These are phyloP conservation scores for Manis javanica DNA, from an alignment of 2,797 vertebrate species.

Conservation along the genomic window DNA sequence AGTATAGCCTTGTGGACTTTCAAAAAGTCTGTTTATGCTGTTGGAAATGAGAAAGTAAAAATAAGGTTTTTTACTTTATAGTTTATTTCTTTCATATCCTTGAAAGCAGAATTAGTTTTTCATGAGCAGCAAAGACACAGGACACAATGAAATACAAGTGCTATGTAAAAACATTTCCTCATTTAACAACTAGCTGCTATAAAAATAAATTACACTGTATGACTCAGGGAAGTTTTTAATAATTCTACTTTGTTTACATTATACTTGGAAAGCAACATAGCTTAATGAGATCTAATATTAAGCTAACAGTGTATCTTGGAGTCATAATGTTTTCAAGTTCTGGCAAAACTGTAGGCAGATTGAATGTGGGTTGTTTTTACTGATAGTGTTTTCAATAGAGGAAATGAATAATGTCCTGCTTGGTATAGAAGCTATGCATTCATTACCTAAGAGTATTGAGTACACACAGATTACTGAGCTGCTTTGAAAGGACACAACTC, in stretches of 20 bases:
- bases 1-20: neutral
- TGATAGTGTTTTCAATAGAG: constrained; percentile 61
- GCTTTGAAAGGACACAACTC: constrained; percentile 23
- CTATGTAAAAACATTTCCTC: constrained; percentile 49
- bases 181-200: constrained; percentile 68
- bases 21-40: neutral
- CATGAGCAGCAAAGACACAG: neutral
- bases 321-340: constrained; percentile 64
- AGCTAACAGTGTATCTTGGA: constrained; percentile 64
- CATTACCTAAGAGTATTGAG: neutral
- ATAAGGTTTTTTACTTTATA: neutral
- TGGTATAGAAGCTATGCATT: constrained; percentile 5
- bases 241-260: constrained; percentile 74
- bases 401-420: constrained; percentile 13
- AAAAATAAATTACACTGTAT: constrained; percentile 75
- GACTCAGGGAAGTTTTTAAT: constrained; percentile 79
- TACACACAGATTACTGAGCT: constrained; percentile 15
- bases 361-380: constrained; percentile 47
- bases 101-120: constrained; percentile 41
- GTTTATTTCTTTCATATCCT: constrained; percentile 28
- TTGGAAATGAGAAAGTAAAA: constrained; percentile 51
- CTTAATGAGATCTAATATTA: constrained; percentile 72
- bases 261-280: constrained; percentile 73
- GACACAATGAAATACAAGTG: constrained; percentile 43
- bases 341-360: constrained; percentile 64